A percentile compares a stretch with the other conserved stretches of the same genome.
Conservation (phyloP, 2,888 invertebrate genomes). For the Mesoligia furuncula region DNA sequence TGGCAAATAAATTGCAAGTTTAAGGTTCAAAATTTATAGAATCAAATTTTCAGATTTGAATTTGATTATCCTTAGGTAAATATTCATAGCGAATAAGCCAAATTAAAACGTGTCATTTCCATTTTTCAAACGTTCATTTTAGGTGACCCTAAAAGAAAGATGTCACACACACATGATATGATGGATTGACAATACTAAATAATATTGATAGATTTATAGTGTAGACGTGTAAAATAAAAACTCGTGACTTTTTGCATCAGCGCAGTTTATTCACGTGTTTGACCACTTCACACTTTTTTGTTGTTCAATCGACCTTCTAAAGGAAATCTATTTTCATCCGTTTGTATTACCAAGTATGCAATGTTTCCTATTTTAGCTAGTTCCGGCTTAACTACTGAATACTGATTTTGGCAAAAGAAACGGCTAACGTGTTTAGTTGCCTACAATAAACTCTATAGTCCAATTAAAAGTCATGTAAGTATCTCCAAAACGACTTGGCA, state of each 20-base stretch:
- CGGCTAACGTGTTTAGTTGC: not conserved
- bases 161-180: conserved; percentile 2
- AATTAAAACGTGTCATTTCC: conserved; percentile 11
- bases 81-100: conserved; percentile 5
- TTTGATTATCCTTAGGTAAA: conserved; percentile 13
- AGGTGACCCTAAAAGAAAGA: not conserved
- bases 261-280: conserved; percentile 11
- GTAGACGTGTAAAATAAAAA: conserved; percentile 32
- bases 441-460: not conserved
- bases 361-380: not conserved
- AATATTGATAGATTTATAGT: conserved; percentile 15
- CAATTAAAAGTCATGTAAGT: not conserved
- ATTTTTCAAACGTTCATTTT: no score
- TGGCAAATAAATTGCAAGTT: conserved; percentile 34
- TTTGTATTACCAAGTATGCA: conserved; percentile 12
- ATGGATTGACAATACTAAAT: conserved; percentile 1
- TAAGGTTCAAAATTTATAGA: conserved; percentile 9
- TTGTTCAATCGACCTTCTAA: conserved; percentile 14
- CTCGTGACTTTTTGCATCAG: conserved; percentile 50
- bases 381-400: conserved; percentile 14
- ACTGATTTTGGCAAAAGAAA: not conserved
- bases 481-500: not conserved
- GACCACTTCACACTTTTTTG: conserved; percentile 35
- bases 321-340: conserved; percentile 38
- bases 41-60: not conserved